A percentile compares a stretch with the other conserved stretches of the same genome.
These are phyloP conservation scores for Drosophila atroscutellata DNA, from an alignment of 2,888 invertebrate species.

Conservation along the genomic window DNA sequence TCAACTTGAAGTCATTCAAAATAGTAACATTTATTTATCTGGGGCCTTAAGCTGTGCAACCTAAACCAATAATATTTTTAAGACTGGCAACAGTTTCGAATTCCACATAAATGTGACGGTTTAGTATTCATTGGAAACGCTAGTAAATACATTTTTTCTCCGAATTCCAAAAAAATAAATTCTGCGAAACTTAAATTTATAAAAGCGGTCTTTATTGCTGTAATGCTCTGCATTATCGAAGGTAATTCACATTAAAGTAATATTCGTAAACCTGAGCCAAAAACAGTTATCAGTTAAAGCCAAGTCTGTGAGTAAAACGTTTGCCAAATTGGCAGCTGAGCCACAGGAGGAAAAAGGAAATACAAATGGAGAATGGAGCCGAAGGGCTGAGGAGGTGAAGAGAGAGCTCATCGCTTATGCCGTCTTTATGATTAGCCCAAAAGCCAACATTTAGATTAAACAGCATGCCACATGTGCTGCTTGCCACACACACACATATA, in stretches of 20 bases:
- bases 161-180: not conserved
- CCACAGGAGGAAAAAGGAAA: not conserved
- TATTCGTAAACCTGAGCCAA: not conserved
- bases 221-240: not conserved
- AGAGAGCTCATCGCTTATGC: constrained; percentile 71
- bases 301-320: not conserved
- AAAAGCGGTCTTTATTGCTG: not conserved
- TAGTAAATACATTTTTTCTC: not conserved
- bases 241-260: constrained; percentile 16
- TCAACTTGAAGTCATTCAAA: no score
- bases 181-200: not conserved
- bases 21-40: no score
- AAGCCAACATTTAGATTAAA: constrained; percentile 75
- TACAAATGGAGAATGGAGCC: not conserved
- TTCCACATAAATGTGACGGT: not conserved
- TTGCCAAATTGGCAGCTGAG: constrained; percentile 56
- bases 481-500: constrained; percentile 34
- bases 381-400: constrained; percentile 1
- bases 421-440: constrained; percentile 74
- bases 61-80: not conserved
- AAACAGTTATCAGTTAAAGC: constrained; percentile 19
- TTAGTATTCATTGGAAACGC: not conserved
- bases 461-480: constrained; percentile 63
- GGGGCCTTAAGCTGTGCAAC: no score
- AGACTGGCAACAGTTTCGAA: not conserved